These are phyloP conservation scores for Scelioninae gen. 1 DNA, from an alignment of 2,888 invertebrate genomes.

Conservation along the genomic window DNA sequence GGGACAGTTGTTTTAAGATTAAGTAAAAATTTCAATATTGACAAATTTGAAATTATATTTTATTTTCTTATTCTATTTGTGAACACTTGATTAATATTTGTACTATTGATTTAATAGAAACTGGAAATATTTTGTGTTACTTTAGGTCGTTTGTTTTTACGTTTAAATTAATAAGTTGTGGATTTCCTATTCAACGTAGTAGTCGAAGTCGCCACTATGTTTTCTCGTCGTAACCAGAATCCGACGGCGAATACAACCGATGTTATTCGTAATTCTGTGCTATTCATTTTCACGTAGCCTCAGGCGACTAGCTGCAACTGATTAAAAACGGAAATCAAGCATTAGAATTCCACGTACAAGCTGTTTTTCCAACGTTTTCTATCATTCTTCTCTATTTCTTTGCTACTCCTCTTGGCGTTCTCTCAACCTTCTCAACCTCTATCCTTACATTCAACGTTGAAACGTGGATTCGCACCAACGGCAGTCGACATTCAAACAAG, in stretches of 20 bases:
- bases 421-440: slow-evolving; percentile 30
- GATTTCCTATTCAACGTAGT: slow-evolving; percentile 26
- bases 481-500: slow-evolving; percentile 24
- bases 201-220: slow-evolving; percentile 51
- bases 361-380: slow-evolving; percentile 48
- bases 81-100: too few species aligned
- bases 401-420: slow-evolving; percentile 52
- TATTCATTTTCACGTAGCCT: slow-evolving; percentile 70
- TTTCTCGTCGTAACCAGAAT: slow-evolving; percentile 43
- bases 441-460: slow-evolving; percentile 44
- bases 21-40: too few species aligned
- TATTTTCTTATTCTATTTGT: too few species aligned
- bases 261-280: slow-evolving; percentile 43
- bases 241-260: slow-evolving; percentile 32
- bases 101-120: background rate
- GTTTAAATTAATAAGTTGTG: slow-evolving; percentile 27
- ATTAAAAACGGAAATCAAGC: slow-evolving; percentile 77
- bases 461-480: slow-evolving; percentile 16
- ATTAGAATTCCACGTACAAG: slow-evolving; percentile 69
- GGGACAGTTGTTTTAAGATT: too few species aligned
- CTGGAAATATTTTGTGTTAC: background rate
- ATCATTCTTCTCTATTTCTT: slow-evolving; percentile 63
- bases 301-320: slow-evolving; percentile 73
- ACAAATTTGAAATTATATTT: too few species aligned
- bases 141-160: slow-evolving; percentile 2